These are phyloP conservation scores for Alfaro cultratus DNA, from an alignment of 2,797 vertebrate species.

Conservation along the genomic window DNA sequence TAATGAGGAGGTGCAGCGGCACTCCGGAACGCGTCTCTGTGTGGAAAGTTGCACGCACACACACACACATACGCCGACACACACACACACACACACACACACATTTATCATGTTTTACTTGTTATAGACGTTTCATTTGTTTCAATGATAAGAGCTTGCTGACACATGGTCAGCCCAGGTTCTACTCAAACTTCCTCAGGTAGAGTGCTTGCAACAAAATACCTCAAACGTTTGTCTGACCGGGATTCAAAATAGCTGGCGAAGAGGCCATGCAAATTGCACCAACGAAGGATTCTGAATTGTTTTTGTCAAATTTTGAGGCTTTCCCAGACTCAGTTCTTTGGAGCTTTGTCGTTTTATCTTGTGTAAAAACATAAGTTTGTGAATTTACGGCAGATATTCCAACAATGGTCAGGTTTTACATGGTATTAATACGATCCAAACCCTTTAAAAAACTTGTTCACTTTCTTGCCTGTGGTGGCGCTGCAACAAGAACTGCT, in stretches of 20 bases:
- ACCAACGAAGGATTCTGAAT: neutral
- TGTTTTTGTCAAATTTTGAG: neutral
- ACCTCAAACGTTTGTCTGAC: neutral
- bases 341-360: neutral
- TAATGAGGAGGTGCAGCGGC: constrained; percentile 20
- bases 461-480: no score
- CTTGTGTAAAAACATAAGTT: neutral
- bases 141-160: neutral
- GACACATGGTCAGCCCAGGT: neutral
- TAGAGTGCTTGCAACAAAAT: neutral
- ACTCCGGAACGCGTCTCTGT: constrained; percentile 5
- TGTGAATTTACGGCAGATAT: neutral
- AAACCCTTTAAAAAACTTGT: no score
- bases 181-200: neutral
- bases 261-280: constrained; percentile 12
- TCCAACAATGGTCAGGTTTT: neutral
- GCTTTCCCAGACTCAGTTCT: neutral
- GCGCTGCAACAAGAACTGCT: no score
- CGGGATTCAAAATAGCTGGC: constrained; percentile 18
- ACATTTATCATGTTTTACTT: neutral
- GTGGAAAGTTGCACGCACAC: neutral
- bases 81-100: neutral
- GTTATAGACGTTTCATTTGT: neutral
- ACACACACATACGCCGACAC: neutral
- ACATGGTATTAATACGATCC: no score